These are phyloP conservation scores for Pandemis corylana DNA, from an alignment of 2,888 invertebrate species.

Conservation along the genomic window DNA sequence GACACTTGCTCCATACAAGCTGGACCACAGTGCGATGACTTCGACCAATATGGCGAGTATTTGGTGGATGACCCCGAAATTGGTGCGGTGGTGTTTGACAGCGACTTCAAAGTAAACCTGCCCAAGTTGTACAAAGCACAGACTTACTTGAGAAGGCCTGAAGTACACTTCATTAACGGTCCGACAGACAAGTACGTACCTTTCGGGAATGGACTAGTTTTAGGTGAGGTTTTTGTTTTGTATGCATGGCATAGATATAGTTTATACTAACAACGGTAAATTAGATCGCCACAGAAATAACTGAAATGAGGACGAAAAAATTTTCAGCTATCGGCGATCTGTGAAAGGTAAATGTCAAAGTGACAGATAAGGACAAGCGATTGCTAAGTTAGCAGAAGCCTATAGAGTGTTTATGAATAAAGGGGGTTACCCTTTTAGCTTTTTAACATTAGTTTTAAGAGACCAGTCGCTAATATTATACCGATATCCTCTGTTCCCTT, in stretches of 20 bases:
- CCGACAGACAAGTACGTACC: slow-evolving; percentile 75
- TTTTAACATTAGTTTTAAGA: background rate
- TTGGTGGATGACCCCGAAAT: slow-evolving; percentile 73
- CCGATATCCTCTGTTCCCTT: background rate
- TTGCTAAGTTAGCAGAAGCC: no score
- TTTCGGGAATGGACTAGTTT: slow-evolving; percentile 57
- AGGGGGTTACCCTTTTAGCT: background rate
- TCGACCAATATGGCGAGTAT: slow-evolving; percentile 61
- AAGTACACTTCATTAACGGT: slow-evolving; percentile 81
- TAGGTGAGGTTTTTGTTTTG: slow-evolving; percentile 62
- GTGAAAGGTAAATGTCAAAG: no score
- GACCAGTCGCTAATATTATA: background rate
- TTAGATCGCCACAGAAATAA: no score
- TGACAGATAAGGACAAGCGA: no score
- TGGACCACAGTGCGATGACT: no score
- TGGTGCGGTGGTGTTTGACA: slow-evolving; percentile 85
- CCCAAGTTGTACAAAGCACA: slow-evolving; percentile 79
- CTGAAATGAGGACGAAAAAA: no score
- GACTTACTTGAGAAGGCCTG: slow-evolving; percentile 75
- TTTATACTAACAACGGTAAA: background rate
- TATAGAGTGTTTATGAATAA: no score
- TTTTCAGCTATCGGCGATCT: no score
- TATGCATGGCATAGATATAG: background rate
- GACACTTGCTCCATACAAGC: no score
- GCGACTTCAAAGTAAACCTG: slow-evolving; percentile 79